Percentiles rank a stretch among this genome's conserved stretches.
Evolutionary conservation across 2,797 vertebrate genomes (phyloP).

Genomic region (Sebastes reedi): DNA sequence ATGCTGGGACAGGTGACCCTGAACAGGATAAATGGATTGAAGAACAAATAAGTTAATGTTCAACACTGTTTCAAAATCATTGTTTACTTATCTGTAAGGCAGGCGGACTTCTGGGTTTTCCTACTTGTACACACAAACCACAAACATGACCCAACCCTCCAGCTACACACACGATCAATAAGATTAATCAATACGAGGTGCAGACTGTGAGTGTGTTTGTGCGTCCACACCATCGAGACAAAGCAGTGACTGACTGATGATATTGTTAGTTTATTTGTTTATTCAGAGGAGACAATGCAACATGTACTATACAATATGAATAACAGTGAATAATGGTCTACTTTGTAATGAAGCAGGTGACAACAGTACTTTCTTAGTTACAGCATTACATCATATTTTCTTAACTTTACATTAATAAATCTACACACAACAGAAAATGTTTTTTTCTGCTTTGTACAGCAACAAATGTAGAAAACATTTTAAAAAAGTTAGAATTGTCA

Average conservation of each 20-base stretch:
- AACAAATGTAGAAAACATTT: no score
- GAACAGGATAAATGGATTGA: background rate
- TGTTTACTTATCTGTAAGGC: background rate
- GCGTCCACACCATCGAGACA: no score
- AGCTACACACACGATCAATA: background rate
- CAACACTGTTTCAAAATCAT: conserved; percentile 29
- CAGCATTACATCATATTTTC: background rate
- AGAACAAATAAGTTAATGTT: conserved; percentile 42
- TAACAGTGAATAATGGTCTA: no score
- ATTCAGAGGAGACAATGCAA: background rate
- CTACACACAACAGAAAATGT: no score
- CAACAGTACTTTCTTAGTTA: background rate
- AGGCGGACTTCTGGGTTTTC: background rate
- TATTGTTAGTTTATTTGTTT: background rate
- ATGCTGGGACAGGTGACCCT: background rate
- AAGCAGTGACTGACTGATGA: background rate
- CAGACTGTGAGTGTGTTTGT: no score
- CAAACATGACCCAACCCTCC: background rate
- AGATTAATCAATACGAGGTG: no score
- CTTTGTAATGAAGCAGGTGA: background rate
- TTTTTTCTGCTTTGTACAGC: no score
- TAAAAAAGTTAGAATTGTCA: no score
- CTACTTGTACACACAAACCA: background rate
- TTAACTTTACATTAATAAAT: no score
- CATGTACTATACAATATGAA: background rate